Evolutionary conservation across 2,113 vertebrate species (phyloP), one percentile per base, ranked within the genome.

Genomic region (Pyrgilauda ruficollis): DNA sequence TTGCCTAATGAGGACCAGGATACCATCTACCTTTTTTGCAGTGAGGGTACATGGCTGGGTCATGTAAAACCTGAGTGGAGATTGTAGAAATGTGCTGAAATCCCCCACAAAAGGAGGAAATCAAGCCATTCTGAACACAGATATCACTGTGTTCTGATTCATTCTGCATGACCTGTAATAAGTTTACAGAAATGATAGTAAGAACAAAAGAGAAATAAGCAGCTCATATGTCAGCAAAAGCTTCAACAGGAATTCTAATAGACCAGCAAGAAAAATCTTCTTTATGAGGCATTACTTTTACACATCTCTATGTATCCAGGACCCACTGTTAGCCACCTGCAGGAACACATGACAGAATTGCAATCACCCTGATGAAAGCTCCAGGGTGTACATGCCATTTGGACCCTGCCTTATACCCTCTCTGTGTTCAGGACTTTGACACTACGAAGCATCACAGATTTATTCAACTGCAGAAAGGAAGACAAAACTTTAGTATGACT

Each of bases 301-400:
- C 24, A 49, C 7, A 41, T 49, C 58, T 69, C 75, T 69, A 31
- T 15, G 37, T 66, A 67, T 33, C 13, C 31, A 70, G 15, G 14
- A 83, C 19, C 33, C 37, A 61, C 33, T 37, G 26, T 26, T 14
- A 59, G 2, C 1, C 49, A 49, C 41, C 50, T 69, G 22, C 53
- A 83, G 13, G 44, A 93, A 61, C 31, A 68, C 0, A 0, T 0
- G 0, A 41, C 0, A 83, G 33, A 63, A 20, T 68, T 61, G 63
- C 41, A 78, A 49, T 35, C 41, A 70, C 10, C 5, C 15, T 43
- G 16, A 30, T 11, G 22, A 83, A 73, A 95, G 15, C n/a, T 67
- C 22, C 33, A 67, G 47, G 26, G 15, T 10, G 4, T 18, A 19
- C 33, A 53, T 30, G 13, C 30, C 23, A 31, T 41, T 33, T 46